A percentile compares a stretch with the other conserved stretches of the same genome.
Conservation (phyloP, 2,888 invertebrate species). For the Acanthosoma haemorrhoidale region DNA sequence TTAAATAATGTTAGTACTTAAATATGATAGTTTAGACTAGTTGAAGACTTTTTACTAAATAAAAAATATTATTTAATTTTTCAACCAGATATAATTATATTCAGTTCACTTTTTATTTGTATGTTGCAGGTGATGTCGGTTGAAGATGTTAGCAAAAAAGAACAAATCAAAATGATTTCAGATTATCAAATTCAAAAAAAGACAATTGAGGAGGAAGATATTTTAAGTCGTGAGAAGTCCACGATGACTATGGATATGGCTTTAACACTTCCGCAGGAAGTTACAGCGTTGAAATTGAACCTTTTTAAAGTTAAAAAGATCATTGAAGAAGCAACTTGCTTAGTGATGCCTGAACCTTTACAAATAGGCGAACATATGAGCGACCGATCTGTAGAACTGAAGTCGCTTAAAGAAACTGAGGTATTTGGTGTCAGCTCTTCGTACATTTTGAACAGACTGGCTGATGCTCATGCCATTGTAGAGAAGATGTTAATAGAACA, state of each 20-base stretch:
- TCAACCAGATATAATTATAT: no score
- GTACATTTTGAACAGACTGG: background rate
- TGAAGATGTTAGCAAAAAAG: no score
- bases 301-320: conserved; percentile 2
- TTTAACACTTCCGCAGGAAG: background rate
- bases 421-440: background rate
- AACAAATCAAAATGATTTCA: no score
- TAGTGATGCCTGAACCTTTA: background rate
- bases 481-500: background rate
- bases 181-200: no score
- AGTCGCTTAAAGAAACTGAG: background rate
- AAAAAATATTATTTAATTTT: no score
- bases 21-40: no score
- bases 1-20: no score
- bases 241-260: background rate
- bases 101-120: no score
- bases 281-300: background rate
- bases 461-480: background rate
- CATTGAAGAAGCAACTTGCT: background rate
- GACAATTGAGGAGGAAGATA: no score
- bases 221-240: background rate
- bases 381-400: background rate
- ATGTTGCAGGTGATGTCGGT: no score
- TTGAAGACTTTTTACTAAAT: no score
- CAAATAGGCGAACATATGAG: background rate